These are phyloP conservation scores for Osmerus eperlanus DNA, from an alignment of 2,113 vertebrate genomes.

Conservation along the genomic window DNA sequence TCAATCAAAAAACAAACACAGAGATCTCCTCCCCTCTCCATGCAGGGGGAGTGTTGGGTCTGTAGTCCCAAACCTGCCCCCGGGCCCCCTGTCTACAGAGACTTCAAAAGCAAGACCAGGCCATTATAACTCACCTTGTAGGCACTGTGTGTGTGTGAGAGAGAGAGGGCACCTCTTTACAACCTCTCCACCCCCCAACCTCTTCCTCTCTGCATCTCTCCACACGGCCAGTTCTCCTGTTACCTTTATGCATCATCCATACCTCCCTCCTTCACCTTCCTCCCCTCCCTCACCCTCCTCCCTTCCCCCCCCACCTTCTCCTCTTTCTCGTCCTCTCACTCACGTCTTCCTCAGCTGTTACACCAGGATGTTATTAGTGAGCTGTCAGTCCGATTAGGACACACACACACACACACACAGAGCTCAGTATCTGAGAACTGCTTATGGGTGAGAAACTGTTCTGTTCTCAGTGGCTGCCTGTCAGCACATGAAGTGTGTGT, in stretches of 20 bases:
- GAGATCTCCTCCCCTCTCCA: slow-evolving; percentile 21
- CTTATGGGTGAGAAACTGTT: background rate
- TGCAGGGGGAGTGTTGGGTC: no score
- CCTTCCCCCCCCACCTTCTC: background rate
- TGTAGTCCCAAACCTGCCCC: no score
- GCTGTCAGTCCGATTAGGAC: no score
- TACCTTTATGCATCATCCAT: background rate
- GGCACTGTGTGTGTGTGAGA: background rate
- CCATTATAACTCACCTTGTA: no score
- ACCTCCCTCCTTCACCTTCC: background rate
- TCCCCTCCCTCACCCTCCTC: background rate
- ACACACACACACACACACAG: no score
- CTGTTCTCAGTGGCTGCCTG: slow-evolving; percentile 39
- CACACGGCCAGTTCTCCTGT: background rate
- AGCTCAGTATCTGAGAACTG: no score
- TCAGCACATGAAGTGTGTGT: slow-evolving; percentile 48
- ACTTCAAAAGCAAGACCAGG: background rate
- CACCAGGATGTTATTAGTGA: no score
- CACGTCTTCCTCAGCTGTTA: background rate
- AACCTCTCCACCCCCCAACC: background rate
- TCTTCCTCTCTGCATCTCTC: background rate
- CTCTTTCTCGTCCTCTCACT: background rate
- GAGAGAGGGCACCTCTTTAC: background rate
- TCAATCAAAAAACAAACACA: slow-evolving; percentile 65
- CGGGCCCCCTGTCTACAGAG: no score